These are phyloP conservation scores for Melipona beecheii DNA, from an alignment of 2,888 invertebrate species.

Conservation along the genomic window DNA sequence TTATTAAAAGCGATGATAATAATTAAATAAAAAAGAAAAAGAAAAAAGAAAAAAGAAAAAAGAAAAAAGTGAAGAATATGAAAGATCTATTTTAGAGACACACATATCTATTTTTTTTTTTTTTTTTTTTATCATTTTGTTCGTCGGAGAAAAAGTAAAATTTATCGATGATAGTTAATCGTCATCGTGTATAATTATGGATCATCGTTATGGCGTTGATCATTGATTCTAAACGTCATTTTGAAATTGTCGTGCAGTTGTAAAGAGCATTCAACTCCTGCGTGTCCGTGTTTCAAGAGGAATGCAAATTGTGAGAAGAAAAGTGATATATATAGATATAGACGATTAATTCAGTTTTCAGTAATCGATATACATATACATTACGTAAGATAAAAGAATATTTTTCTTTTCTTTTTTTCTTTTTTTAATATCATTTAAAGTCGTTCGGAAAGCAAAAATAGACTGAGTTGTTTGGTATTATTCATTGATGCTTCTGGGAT, in stretches of 20 bases:
- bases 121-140: constrained; percentile 61
- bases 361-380: constrained; percentile 31
- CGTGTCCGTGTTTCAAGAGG: constrained; percentile 35
- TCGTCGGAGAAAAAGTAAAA: constrained; percentile 34
- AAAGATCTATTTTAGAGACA: constrained; percentile 75
- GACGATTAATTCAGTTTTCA: constrained; percentile 56
- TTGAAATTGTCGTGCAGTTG: constrained; percentile 37
- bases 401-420: constrained; percentile 37
- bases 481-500: constrained; percentile 60
- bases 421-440: constrained; percentile 39
- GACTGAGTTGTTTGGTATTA: constrained; percentile 65
- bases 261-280: constrained; percentile 29
- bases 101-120: constrained; percentile 76
- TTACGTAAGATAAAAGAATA: constrained; percentile 24
- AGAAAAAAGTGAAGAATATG: constrained; percentile 50
- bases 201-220: constrained; percentile 34
- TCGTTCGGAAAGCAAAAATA: constrained; percentile 46
- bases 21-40: constrained; percentile 55
- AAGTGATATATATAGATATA: constrained; percentile 35
- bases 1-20: constrained; percentile 67
- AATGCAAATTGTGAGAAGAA: constrained; percentile 33
- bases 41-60: constrained; percentile 21
- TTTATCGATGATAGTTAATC: constrained; percentile 40
- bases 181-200: constrained; percentile 26
- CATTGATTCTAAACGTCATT: constrained; percentile 44